Evolutionary conservation across 2,797 vertebrate genomes (phyloP), one percentile per base, ranked within the genome.

Genomic region (Amblyraja radiata): DNA sequence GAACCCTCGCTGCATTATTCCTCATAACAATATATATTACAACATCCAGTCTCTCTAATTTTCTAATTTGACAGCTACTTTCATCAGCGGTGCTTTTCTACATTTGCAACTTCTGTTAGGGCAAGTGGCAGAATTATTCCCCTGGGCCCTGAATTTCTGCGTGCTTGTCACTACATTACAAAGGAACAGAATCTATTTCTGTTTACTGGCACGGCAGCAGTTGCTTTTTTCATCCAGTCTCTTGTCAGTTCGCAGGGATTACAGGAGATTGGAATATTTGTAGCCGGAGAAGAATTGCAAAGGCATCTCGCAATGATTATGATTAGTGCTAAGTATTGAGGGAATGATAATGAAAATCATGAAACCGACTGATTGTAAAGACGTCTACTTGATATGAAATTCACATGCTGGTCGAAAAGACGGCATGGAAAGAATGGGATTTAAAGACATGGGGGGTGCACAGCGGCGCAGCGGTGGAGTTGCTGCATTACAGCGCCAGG

Each of bases 51-150:
- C 95, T 96, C 95, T 95, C 96, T 96, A 96, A 97, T 96, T 96
- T 97, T 95, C 96, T 96, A 96, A 97, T 96, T 96, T 97, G 97
- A 97, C 97, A 97, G 96, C 95, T 96, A 95, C 96, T 97, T 97
- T 96, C 96, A 96, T 96, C 96, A 96, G 95, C 94, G 94, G 94
- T 93, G 11, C 32, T 83, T 93, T 90, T 90, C 94, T 93, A 0
- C 95, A 95, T 94, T 93, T 73, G 93, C 74, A 91, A 93, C 94
- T 94, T 95, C 95, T 96, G 94, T 94, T 94, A 95, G 94, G 95
- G 95, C 93, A 94, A 95, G 93, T 94, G 94, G 94, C 94, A 95
- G 94, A 54, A 95, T 94, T 93, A 94, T 94, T 94, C 94, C 95
- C 95, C 78, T 13, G 94, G 94, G 95, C 58, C 93, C 83, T 94